These are phyloP conservation scores for Mormyrus iriodes DNA, from an alignment of 2,113 vertebrate species.

Conservation along the genomic window DNA sequence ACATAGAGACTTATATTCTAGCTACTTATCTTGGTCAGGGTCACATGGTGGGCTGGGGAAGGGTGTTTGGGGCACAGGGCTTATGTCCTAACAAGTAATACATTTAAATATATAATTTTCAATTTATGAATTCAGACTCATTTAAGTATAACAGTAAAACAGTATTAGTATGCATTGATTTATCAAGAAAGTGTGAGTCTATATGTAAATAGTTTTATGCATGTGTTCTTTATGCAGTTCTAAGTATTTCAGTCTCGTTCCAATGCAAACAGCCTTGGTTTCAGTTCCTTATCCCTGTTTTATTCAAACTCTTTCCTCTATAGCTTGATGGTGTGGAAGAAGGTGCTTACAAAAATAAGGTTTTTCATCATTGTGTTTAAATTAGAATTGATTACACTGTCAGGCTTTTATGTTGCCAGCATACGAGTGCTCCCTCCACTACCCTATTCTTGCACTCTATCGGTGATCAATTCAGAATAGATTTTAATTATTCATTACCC, in stretches of 20 bases:
- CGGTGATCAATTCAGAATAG: conserved; percentile 10
- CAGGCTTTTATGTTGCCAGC: conserved; percentile 7
- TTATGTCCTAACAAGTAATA: background rate
- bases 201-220: background rate
- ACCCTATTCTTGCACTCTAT: background rate
- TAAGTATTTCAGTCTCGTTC: background rate
- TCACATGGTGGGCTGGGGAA: background rate
- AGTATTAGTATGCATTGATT: background rate
- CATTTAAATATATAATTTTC: background rate
- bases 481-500: conserved; percentile 21
- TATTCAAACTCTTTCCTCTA: background rate
- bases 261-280: background rate
- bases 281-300: background rate
- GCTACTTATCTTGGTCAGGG: background rate
- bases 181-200: background rate
- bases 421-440: background rate
- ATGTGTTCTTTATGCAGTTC: background rate
- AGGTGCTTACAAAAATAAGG: conserved; percentile 5
- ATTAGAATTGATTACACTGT: conserved; percentile 16
- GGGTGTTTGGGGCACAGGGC: background rate
- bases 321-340: conserved; percentile 1
- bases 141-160: background rate
- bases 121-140: background rate
- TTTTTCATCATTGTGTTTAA: conserved; percentile 18
- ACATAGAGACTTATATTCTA: background rate